Base-by-base conservation (phyloP, 2,888 invertebrate genomes). In the Ryuthela nishihirai region DNA sequence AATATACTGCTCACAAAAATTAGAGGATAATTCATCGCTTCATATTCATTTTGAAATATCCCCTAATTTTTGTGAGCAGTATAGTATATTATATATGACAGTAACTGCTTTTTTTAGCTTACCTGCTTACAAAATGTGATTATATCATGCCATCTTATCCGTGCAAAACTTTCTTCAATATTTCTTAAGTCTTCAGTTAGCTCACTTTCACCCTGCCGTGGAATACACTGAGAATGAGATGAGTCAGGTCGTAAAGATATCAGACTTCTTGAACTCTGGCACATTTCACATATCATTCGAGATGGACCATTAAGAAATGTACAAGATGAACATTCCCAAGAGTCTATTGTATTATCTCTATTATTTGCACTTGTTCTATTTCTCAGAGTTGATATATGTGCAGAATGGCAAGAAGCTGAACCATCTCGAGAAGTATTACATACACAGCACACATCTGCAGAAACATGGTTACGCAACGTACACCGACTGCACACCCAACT, bases 71-170 rank as follows among this genome's bases (percentile, higher is more conserved):
- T n/a, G n/a, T n/a, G n/a, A n/a, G n/a, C n/a, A n/a, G n/a, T n/a
- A n/a, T n/a, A n/a, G n/a, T n/a, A n/a, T n/a, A n/a, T n/a, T n/a
- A n/a, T n/a, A n/a, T n/a, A n/a, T n/a, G n/a, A n/a, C n/a, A n/a
- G n/a, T n/a, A n/a, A n/a, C n/a, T n/a, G n/a, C n/a, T n/a, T n/a
- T n/a, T n/a, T n/a, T n/a, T 18, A 26, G 26, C 78, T 74, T 67
- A 86, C 86, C 75, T 89, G 84, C 69, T 85, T 85, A 73, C 94
- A 95, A 72, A 89, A 93, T 49, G 86, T 82, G 39, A 93, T 83
- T 56, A 95, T 95, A 69, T 88, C 85, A 70, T 91, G 85, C 91
- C 93, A 94, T 72, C 88, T 87, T 68, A 88, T 86, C 72, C 86
- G 80, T 4, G 92, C 92, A 72, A 91, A 86, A 64, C 85, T 84